Evolutionary conservation across 2,888 invertebrate species (phyloP).

Genomic region (Phortica okadai): DNA sequence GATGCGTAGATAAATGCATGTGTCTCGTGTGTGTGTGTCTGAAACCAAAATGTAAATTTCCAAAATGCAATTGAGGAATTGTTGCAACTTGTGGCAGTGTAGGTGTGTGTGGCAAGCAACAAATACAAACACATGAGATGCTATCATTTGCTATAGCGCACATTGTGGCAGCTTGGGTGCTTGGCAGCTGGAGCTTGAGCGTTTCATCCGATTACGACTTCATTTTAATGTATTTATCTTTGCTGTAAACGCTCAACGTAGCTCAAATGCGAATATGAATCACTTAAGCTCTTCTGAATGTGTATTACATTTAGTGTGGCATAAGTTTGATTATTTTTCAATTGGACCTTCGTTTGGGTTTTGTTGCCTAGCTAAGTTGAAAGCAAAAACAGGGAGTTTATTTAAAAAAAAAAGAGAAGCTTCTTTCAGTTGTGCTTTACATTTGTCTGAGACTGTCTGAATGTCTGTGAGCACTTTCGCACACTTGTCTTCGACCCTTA

Average conservation of each 20-base stretch:
- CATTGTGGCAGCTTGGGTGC: too few species aligned
- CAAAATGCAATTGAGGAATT: background rate
- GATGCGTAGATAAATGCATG: background rate
- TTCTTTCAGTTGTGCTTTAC: background rate
- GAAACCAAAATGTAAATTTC: background rate
- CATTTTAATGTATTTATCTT: constrained; percentile 16
- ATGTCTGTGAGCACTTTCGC: background rate
- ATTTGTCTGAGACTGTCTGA: background rate
- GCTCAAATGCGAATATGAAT: background rate
- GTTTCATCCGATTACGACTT: constrained; percentile 1
- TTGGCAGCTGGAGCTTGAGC: too few species aligned
- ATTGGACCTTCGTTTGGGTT: background rate
- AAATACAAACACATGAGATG: background rate
- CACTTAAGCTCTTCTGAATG: constrained; percentile 11
- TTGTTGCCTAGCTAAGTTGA: background rate
- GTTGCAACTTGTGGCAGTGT: background rate
- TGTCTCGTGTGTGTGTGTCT: background rate
- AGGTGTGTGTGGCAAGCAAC: background rate
- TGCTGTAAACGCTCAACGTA: background rate
- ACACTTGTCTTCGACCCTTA: background rate
- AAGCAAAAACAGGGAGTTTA: background rate
- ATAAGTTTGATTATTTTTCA: constrained; percentile 22
- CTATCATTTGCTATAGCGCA: background rate
- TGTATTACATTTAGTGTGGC: background rate
- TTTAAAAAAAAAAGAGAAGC: background rate